Percentiles rank a stretch among this genome's conserved stretches.
Conservation (phyloP, 2,888 invertebrate species). For the Clistopyga incitator region DNA sequence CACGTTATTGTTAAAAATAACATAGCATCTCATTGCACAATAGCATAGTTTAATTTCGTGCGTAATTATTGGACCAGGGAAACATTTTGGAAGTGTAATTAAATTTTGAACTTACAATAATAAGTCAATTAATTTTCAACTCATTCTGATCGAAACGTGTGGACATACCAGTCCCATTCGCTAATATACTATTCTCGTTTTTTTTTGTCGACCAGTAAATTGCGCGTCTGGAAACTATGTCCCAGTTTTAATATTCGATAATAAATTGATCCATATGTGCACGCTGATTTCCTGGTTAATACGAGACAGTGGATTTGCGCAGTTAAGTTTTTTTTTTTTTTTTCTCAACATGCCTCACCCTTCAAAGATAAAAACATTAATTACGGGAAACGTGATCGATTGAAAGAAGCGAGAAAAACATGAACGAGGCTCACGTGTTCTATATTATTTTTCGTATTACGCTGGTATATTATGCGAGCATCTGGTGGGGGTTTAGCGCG, state of each 20-base stretch:
- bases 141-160: neutral
- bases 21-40: too few species aligned
- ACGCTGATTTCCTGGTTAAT: constrained; percentile 22
- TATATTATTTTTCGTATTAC: neutral
- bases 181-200: neutral
- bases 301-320: neutral
- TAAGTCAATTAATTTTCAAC: too few species aligned
- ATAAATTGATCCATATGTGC: constrained; percentile 6
- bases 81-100: too few species aligned
- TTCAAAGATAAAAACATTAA: constrained; percentile 2
- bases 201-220: constrained; percentile 12
- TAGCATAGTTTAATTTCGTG: too few species aligned
- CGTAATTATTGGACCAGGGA: too few species aligned
- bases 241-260: constrained; percentile 3
- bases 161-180: neutral
- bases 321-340: constrained; percentile 21
- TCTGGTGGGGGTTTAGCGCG: constrained; percentile 25
- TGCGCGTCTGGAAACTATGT: constrained; percentile 10
- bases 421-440: constrained; percentile 1
- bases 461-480: neutral
- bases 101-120: too few species aligned
- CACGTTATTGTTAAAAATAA: too few species aligned
- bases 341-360: neutral
- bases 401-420: neutral
- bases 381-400: neutral